phyloP scores from a whole-genome alignment of 2,888 invertebrate genomes.

The Coenonympha glycerion region DNA sequence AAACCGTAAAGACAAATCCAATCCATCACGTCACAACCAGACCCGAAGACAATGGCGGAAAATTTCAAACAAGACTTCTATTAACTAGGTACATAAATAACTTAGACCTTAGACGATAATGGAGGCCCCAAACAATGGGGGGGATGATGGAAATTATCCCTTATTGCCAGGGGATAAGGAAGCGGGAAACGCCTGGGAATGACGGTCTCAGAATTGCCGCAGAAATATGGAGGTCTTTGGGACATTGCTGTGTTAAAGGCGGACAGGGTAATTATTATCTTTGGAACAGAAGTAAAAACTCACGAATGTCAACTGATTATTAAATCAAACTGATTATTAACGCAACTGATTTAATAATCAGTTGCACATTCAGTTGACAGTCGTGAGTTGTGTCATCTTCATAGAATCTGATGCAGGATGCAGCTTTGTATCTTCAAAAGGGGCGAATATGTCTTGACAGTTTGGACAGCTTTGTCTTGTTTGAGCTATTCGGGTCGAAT shows the following conservation, averaged over 20 bases:
- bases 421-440: no score
- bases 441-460: no score
- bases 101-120: slow-evolving; percentile 28
- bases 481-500: no score
- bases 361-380: no score
- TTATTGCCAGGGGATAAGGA: slow-evolving; percentile 27
- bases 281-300: no score
- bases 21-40: slow-evolving; percentile 31
- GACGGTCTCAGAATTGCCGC: slow-evolving; percentile 32
- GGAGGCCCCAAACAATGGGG: slow-evolving; percentile 28
- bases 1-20: slow-evolving; percentile 12
- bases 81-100: slow-evolving; percentile 30
- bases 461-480: no score
- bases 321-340: no score
- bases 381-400: no score
- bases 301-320: no score
- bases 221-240: slow-evolving; percentile 30
- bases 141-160: slow-evolving; percentile 25
- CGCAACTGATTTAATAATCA: not conserved
- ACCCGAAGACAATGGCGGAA: slow-evolving; percentile 28
- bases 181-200: slow-evolving; percentile 26
- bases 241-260: slow-evolving; percentile 8
- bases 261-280: slow-evolving; percentile 11
- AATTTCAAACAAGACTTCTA: slow-evolving; percentile 30
- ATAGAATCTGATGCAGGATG: no score